Conservation (phyloP, 2,113 vertebrate genomes). For the Herpetotheres cachinnans region DNA sequence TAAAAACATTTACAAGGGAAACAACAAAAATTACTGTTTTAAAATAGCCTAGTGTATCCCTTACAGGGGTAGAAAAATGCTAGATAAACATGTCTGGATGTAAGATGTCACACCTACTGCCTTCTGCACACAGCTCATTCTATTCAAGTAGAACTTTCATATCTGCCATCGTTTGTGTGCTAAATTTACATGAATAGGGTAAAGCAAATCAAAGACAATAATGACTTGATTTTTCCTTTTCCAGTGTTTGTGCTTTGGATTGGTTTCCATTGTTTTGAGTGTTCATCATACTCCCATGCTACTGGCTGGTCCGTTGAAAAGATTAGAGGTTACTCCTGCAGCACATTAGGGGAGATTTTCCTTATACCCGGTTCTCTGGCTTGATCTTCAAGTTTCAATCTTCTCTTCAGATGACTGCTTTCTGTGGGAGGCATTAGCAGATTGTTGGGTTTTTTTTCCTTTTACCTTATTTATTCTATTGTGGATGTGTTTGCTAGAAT, state of each 20-base stretch:
- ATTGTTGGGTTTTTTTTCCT: not conserved
- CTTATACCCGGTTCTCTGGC: not conserved
- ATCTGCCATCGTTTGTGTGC: not conserved
- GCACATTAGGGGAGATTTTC: not conserved
- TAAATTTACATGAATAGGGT: not conserved
- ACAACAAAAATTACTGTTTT: not conserved
- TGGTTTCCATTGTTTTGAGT: not conserved
- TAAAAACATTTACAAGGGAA: not conserved
- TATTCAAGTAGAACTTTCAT: fast-evolving
- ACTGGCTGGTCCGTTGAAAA: not conserved
- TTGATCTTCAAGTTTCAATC: not conserved
- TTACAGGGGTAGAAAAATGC: not conserved
- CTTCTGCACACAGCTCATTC: not conserved
- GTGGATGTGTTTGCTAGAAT: not conserved
- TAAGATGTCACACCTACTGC: not conserved
- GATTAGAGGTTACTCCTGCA: not conserved
- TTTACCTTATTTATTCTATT: not conserved
- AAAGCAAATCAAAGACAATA: not conserved
- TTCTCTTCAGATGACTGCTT: not conserved
- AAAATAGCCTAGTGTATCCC: not conserved
- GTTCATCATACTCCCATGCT: not conserved
- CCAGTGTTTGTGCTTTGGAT: not conserved
- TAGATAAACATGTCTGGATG: not conserved
- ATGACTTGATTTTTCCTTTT: not conserved
- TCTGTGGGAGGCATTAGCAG: not conserved